A percentile compares a stretch with the other conserved stretches of the same genome.
These are phyloP conservation scores for Aptenodytes patagonicus DNA, from an alignment of 2,113 vertebrate species.

Conservation along the genomic window DNA sequence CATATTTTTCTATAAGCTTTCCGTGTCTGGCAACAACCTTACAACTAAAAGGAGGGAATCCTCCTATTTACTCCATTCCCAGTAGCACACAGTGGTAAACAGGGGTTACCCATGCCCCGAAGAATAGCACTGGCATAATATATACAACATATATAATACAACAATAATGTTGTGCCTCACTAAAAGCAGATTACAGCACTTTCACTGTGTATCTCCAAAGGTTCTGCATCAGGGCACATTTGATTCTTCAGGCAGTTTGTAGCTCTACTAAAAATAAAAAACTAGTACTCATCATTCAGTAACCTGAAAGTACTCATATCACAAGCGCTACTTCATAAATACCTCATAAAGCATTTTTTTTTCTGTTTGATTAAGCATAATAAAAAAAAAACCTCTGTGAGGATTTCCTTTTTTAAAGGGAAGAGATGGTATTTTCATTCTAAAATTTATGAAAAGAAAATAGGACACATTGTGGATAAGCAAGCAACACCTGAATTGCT, in stretches of 20 bases:
- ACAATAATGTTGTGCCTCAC: background rate
- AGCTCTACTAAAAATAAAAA: background rate
- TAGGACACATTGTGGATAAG: background rate
- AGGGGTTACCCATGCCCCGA: background rate
- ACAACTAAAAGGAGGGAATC: background rate
- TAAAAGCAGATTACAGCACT: background rate
- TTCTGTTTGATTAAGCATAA: background rate
- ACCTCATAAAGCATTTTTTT: background rate
- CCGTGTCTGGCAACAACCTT: background rate
- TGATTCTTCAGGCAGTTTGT: background rate
- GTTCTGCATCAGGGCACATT: background rate
- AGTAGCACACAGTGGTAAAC: background rate
- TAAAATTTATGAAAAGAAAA: background rate
- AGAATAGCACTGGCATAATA: background rate
- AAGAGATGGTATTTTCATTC: background rate
- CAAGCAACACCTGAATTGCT: background rate
- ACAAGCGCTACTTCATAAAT: background rate
- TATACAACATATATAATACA: background rate
- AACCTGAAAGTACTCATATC: background rate
- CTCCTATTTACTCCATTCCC: background rate
- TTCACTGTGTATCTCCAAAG: background rate
- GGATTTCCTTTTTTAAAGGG: background rate
- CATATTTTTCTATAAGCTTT: background rate
- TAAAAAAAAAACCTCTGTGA: background rate
- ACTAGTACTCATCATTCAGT: background rate